Percentiles rank a stretch among this genome's conserved stretches.
phyloP scores from a whole-genome alignment of 2,888 invertebrate species.

The Boloria euphrosyne region DNA sequence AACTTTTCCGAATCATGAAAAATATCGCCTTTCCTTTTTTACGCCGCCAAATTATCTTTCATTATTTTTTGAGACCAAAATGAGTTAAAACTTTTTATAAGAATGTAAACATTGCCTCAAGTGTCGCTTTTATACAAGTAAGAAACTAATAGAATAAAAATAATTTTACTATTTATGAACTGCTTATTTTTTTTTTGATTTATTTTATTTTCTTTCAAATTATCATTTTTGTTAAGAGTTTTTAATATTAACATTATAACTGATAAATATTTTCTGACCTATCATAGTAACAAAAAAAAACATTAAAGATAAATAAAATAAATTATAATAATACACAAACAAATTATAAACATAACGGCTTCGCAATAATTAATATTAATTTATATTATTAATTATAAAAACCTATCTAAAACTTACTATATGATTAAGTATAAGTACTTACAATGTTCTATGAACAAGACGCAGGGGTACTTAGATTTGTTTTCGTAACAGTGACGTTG shows the following conservation, averaged over 20 bases:
- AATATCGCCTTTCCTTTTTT: conserved; percentile 51
- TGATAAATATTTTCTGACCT: no score
- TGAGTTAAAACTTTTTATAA: background rate
- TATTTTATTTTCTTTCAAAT: no score
- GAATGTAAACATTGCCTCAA: background rate
- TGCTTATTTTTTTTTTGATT: no score
- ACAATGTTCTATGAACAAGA: conserved; percentile 66
- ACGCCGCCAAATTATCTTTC: conserved; percentile 26
- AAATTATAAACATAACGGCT: background rate
- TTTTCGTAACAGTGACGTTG: conserved; percentile 74
- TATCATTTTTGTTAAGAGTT: no score
- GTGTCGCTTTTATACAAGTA: background rate
- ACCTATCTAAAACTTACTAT: no score
- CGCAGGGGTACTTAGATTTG: conserved; percentile 66
- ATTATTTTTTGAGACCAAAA: background rate
- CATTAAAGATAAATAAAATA: no score
- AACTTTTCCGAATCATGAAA: conserved; percentile 72
- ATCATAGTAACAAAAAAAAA: no score
- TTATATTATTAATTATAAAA: background rate
- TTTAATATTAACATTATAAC: no score
- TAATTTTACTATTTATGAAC: no score
- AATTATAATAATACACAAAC: no score
- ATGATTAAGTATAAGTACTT: no score
- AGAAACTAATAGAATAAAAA: no score
- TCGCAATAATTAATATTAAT: background rate